Base-by-base conservation (phyloP, 2,797 vertebrate species). In the Phyllotis vaccarum region DNA sequence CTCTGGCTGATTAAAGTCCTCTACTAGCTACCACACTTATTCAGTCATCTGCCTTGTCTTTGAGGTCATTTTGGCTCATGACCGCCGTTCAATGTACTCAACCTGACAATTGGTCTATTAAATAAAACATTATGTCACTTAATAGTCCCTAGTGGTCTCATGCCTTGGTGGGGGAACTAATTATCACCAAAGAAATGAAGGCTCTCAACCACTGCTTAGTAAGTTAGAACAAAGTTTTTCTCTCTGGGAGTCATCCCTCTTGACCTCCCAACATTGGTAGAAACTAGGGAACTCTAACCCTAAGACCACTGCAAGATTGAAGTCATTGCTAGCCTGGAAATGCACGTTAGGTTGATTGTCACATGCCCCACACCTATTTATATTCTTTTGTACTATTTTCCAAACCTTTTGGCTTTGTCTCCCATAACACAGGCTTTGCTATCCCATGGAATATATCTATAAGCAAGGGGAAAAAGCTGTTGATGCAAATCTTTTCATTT, bases 381-480 rank as follows among this genome's bases (percentile, higher is more conserved):
- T 29, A 1, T n/a, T 6, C 76, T 56, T 86, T 62, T 78, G 24
- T 46, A 29, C 40, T 79, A 72, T 79, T 52, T 78, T 92, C 87
- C 89, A 76, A 81, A 93, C 80, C 78, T 75, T 95, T 98, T 95
- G 96, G 12, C 95, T 96, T 95, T 95, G 95, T 96, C 97, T 97
- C 92, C 96, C 79, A 0, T 14, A 1, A 97, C 86, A 94, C 1
- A 93, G 97, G 96, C 96, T 96, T 96, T 96, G 92, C 86, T 88
- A 92, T 14, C 80, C 96, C 49, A 95, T 94, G 97, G 97, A 98
- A 95, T 96, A 98, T 98, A 97, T 98, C 98, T 98, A 98, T 97
- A 98, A 98, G 98, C 98, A 98, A 98, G 98, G 96, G 97, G 86
- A 86, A 94, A 98, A 79, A 74, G 91, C 93, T 93, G 96, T 64